Conservation (phyloP, 2,888 invertebrate species). For the Amblyteles armatorius region DNA sequence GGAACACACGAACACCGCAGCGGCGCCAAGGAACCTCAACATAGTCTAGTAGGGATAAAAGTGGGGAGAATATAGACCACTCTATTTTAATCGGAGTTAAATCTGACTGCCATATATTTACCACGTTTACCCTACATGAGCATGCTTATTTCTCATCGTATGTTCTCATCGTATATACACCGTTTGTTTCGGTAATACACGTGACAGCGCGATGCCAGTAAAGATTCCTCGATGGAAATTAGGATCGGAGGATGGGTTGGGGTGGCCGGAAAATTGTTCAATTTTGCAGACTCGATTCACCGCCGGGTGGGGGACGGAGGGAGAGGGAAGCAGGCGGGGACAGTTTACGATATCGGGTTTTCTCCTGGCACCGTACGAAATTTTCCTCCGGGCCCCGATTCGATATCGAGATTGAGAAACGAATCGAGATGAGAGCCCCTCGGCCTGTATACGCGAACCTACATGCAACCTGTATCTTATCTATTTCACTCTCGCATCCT, state of each 20-base stretch:
- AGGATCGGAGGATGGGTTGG: slow-evolving; percentile 38
- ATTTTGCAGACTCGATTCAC: slow-evolving; percentile 61
- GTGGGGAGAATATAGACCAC: no score
- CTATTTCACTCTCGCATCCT: slow-evolving; percentile 37
- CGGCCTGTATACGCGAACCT: slow-evolving; percentile 38
- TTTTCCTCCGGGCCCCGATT: slow-evolving; percentile 64
- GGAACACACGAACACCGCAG: no score
- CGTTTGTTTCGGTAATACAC: slow-evolving; percentile 46
- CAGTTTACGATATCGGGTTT: slow-evolving; percentile 67
- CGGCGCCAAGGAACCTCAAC: no score
- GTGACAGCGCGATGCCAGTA: slow-evolving; percentile 41
- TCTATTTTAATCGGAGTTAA: no score
- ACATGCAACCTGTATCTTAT: slow-evolving; percentile 49
- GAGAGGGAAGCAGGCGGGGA: slow-evolving; percentile 43
- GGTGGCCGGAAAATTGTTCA: slow-evolving; percentile 64
- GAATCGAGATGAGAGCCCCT: slow-evolving; percentile 63
- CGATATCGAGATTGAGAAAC: slow-evolving; percentile 68
- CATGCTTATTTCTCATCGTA: slow-evolving; percentile 25
- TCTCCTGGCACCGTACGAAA: slow-evolving; percentile 64
- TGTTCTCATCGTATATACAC: neutral
- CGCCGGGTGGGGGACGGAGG: slow-evolving; percentile 1
- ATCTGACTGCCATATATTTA: no score
- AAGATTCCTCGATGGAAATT: slow-evolving; percentile 66
- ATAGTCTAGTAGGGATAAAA: no score
- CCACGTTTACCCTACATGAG: neutral